Conservation (phyloP, 2,888 invertebrate species). For the Heliconius sara region DNA sequence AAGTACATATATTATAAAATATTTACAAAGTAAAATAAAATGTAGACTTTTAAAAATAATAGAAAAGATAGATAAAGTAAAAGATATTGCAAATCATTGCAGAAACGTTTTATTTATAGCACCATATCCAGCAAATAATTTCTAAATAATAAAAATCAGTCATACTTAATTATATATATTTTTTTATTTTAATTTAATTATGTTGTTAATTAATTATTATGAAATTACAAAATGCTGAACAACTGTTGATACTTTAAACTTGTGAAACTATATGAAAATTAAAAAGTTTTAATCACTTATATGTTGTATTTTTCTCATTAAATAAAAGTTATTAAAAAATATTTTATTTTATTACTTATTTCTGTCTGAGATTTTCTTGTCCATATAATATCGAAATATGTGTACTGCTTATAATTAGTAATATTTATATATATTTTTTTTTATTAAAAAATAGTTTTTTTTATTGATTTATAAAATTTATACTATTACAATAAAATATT, state of each 20-base stretch:
- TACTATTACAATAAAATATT: neutral
- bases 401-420: too few relatives aligned
- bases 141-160: slow-evolving; percentile 37
- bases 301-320: neutral
- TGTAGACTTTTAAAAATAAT: neutral
- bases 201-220: neutral
- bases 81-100: slow-evolving; percentile 20
- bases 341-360: neutral
- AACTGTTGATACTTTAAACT: too few relatives aligned
- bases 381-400: too few relatives aligned
- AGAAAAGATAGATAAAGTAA: neutral
- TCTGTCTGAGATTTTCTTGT: neutral
- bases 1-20: neutral
- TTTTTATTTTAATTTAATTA: slow-evolving; percentile 22
- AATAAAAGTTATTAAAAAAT: neutral
- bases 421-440: too few relatives aligned
- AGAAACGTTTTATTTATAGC: slow-evolving; percentile 48
- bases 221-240: too few relatives aligned
- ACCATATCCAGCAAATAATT: slow-evolving; percentile 54
- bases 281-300: neutral
- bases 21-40: neutral
- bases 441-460: neutral
- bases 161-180: slow-evolving; percentile 23
- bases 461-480: too few relatives aligned
- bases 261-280: neutral